Evolutionary conservation across 2,797 vertebrate species (phyloP), one percentile per base, ranked within the genome.

Genomic region (Falco novaeseelandiae): DNA sequence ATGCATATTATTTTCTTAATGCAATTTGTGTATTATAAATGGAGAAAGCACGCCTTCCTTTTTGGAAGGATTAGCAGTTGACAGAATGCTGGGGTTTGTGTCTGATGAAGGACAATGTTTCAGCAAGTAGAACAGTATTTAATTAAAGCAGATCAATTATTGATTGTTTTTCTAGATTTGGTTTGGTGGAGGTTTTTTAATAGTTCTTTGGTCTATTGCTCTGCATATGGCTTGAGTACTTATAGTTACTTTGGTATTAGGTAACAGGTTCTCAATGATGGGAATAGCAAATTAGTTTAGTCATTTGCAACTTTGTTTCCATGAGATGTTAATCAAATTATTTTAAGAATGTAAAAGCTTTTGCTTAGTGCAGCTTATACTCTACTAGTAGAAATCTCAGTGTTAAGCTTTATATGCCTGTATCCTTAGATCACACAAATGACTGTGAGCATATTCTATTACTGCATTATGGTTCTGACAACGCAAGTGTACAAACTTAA

Each of bases 181-280:
- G 1, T 46, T 52, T 49, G 6, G 1, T 34, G 21, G 3, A 4
- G 0, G 3, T 0, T 3, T 5, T 4, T 27, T 29, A 2, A 12
- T 82, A 78, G 6, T 36, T 73, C 32, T 67, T 89, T 61, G 38
- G 4, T 69, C 32, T 65, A 2, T 91, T 93, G 15, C 14, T 87
- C 19, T 42, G 44, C 5, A 8, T 73, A 13, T 36, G 57, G 17
- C 38, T 79, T 69, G 26, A 72, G 27, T 65, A 23, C 20, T 10
- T 27, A 15, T 10, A 36, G 54, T 71, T 83, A 73, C 54, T 80
- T 88, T 49, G 57, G 30, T 61, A 29, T 87, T 66, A 77, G 57
- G 40, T 93, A 67, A 27, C 14, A 63, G 23, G 40, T 40, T 40
- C 7, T 59, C 72, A 57, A 77, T 77, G 67, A 66, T 11, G 51